A percentile compares a stretch with the other conserved stretches of the same genome.
Evolutionary conservation across 2,797 vertebrate species (phyloP).

Genomic region (Crenuchus spilurus): DNA sequence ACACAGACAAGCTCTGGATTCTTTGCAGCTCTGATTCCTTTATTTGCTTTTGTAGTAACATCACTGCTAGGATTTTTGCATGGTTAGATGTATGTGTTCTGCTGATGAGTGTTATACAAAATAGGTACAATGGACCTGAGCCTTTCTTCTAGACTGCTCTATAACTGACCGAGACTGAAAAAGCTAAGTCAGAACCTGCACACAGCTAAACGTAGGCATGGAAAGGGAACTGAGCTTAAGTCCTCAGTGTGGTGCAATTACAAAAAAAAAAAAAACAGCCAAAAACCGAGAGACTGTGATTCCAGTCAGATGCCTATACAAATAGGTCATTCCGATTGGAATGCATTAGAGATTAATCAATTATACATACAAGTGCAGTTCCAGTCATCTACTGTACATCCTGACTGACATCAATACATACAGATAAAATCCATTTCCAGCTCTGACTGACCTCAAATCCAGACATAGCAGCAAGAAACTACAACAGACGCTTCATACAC

Average conservation of each 20-base stretch:
- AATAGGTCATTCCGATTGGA: background rate
- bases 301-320: background rate
- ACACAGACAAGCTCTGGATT: background rate
- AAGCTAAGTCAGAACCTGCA: slow-evolving; percentile 55
- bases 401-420: background rate
- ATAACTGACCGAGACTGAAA: slow-evolving; percentile 71
- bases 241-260: slow-evolving; percentile 1
- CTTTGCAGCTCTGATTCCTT: background rate
- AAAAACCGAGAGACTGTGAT: background rate
- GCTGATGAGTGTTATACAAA: slow-evolving; percentile 66
- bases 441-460: background rate
- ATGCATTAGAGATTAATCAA: background rate
- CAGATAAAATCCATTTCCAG: background rate
- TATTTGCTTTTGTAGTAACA: background rate
- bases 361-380: background rate
- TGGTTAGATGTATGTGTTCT: too few species aligned
- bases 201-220: slow-evolving; percentile 53
- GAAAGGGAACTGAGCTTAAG: background rate
- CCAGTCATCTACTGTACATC: background rate
- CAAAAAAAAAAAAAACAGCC: background rate
- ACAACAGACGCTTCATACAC: background rate
- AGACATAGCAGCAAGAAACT: background rate
- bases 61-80: too few species aligned
- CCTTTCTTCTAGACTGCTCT: slow-evolving; percentile 58
- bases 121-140: too few species aligned